Evolutionary conservation across 2,888 invertebrate genomes (phyloP), one percentile per base, ranked within the genome.

Genomic region (Pristionchus entomophagus): DNA sequence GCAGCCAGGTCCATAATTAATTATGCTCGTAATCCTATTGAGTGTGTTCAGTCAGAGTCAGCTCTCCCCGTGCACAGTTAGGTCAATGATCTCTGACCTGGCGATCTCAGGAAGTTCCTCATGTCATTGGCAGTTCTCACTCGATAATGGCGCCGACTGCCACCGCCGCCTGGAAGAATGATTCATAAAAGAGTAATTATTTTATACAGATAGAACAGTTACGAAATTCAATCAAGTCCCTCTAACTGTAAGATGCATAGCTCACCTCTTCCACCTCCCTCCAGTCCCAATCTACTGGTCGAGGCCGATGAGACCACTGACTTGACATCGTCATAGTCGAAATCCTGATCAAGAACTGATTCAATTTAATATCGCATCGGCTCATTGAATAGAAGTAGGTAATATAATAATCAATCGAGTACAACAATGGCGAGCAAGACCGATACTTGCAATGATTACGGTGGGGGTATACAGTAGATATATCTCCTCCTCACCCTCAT

Each of bases 301-400:
- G 84, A 84, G 10, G 84, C 84, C 0, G 73, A 26, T 10, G 84
- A 84, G 5, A 84, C 35, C 0, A 51, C 51, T n/a, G 84, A 84
- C 35, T 84, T 84, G 32, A 35, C 22, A 29, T 84, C 84, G 22
- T 84, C 84, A 53, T 73, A 84, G 35, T 84, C 84, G n/a, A 53
- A 51, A n/a, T 73, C 38, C 73, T 84, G 38, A 35, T 41, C 41
- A 49, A 26, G 8, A 29, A 49, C 6, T 78, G 8, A 12, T 78
- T 17, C 8, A 4, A 45, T 45, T 12, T n/a, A n/a, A n/a, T n/a
- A n/a, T n/a, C n/a, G n/a, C n/a, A n/a, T n/a, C n/a, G n/a, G n/a
- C n/a, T n/a, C n/a, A n/a, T n/a, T n/a, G n/a, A n/a, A n/a, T n/a
- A n/a, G n/a, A n/a, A n/a, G n/a, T n/a, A n/a, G n/a, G n/a, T n/a